phyloP scores from a whole-genome alignment of 2,113 vertebrate genomes.

The Forbesichthys papilliferus region DNA sequence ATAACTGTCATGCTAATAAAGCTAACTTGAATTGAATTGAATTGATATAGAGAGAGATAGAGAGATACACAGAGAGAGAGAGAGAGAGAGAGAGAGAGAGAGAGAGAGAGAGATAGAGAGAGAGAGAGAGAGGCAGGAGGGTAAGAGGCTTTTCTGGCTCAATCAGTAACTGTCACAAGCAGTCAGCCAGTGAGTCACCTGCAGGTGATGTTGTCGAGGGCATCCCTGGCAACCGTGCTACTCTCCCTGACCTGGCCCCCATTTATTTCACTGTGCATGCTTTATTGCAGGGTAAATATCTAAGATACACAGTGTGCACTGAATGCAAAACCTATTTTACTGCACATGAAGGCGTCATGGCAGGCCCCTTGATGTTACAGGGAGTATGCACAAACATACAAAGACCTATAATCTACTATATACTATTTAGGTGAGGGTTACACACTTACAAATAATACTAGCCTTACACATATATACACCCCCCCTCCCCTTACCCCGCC shows the following conservation, averaged over 20 bases:
- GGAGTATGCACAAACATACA: no score
- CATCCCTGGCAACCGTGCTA: slow-evolving; percentile 54
- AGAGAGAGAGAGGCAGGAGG: slow-evolving; percentile 24
- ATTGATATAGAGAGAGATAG: background rate
- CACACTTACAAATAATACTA: no score
- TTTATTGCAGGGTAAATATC: background rate
- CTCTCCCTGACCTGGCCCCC: slow-evolving; percentile 18
- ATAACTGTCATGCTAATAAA: no score
- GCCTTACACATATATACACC: no score
- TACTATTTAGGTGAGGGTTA: no score
- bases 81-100: slow-evolving; percentile 5
- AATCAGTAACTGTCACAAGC: slow-evolving; percentile 79
- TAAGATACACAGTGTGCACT: no score
- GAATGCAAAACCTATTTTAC: no score
- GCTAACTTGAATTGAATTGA: no score
- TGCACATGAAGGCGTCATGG: no score
- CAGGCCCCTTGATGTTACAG: no score
- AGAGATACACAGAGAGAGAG: background rate
- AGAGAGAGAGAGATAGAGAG: slow-evolving; percentile 20
- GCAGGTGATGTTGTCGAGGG: slow-evolving; percentile 71
- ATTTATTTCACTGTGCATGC: slow-evolving; percentile 3
- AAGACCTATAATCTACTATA: no score
- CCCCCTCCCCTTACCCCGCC: no score
- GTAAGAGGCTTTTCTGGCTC: slow-evolving; percentile 78
- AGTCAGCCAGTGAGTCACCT: slow-evolving; percentile 78